phyloP scores from a whole-genome alignment of 2,888 invertebrate species.

The Ectemnius cavifrons region DNA sequence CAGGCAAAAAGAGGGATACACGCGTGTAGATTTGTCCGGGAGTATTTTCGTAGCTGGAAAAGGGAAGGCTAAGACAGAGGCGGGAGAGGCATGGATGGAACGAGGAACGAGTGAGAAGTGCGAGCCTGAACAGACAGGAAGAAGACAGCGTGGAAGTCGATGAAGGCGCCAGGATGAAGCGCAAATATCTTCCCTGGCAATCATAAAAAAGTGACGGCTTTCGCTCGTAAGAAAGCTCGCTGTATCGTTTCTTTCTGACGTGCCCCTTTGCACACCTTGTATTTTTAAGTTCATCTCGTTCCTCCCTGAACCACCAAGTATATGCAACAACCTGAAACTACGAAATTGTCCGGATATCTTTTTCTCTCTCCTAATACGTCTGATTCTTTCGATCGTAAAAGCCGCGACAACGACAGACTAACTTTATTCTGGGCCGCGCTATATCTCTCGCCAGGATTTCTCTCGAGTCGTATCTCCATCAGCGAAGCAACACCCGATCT shows the following conservation, averaged over 20 bases:
- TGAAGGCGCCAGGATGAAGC: conserved; percentile 21
- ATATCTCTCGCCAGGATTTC: no score
- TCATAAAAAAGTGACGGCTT: conserved; percentile 20
- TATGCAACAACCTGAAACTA: no score
- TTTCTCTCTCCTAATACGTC: no score
- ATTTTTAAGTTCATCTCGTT: conserved; percentile 23
- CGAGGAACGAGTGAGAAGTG: conserved; percentile 24
- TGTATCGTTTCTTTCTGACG: conserved; percentile 8
- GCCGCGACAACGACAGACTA: no score
- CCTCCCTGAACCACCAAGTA: no score
- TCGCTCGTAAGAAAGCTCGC: conserved; percentile 35
- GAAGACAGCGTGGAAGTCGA: not conserved
- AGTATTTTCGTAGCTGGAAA: conserved; percentile 61
- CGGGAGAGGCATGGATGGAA: conserved; percentile 15
- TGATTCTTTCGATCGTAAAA: no score
- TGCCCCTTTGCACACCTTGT: not conserved
- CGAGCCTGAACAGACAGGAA: not conserved
- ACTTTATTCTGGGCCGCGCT: no score
- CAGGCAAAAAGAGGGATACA: not conserved
- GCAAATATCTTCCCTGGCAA: conserved; percentile 7
- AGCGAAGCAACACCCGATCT: conserved; percentile 1
- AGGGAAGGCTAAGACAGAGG: not conserved
- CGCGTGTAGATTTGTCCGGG: conserved; percentile 51
- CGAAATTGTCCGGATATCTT: no score
- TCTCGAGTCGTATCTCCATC: conserved; percentile 3